A percentile compares a stretch with the other conserved stretches of the same genome.
Evolutionary conservation across 2,888 invertebrate genomes (phyloP).

Genomic region (Eristalis pertinax): DNA sequence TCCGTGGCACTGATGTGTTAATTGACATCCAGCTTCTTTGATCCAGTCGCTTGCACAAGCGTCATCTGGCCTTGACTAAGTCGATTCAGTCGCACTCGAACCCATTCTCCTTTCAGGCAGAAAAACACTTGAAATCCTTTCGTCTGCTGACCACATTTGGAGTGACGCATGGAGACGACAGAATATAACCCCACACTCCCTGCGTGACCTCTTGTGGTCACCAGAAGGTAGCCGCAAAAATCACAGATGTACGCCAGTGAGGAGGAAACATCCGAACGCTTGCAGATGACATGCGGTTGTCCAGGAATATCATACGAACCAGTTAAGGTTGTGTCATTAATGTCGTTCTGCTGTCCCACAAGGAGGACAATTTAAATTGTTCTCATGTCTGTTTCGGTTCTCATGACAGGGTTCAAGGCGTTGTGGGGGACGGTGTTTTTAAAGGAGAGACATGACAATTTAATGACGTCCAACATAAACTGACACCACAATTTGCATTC

Average conservation of each 20-base stretch:
- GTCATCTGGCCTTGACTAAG: not conserved
- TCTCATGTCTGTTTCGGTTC: not conserved
- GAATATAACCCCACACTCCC: too few species aligned
- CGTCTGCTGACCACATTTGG: too few species aligned
- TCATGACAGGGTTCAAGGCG: not conserved
- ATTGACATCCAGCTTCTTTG: not conserved
- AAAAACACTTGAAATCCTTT: too few species aligned
- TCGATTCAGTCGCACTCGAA: too few species aligned
- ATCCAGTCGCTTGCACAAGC: not conserved
- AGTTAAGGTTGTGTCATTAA: not conserved
- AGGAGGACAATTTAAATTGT: not conserved
- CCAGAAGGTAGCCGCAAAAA: not conserved
- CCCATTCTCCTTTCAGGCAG: too few species aligned
- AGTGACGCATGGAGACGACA: too few species aligned
- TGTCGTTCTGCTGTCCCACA: not conserved
- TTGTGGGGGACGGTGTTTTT: not conserved
- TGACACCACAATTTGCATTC: not conserved
- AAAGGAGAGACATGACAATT: not conserved
- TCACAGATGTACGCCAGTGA: not conserved
- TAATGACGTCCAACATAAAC: not conserved
- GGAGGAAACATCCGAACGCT: not conserved
- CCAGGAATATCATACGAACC: not conserved
- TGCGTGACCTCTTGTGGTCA: not conserved
- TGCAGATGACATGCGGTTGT: not conserved
- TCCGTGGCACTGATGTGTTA: not conserved